phyloP scores from a whole-genome alignment of 2,888 invertebrate species.

The Dryococelus australis region DNA sequence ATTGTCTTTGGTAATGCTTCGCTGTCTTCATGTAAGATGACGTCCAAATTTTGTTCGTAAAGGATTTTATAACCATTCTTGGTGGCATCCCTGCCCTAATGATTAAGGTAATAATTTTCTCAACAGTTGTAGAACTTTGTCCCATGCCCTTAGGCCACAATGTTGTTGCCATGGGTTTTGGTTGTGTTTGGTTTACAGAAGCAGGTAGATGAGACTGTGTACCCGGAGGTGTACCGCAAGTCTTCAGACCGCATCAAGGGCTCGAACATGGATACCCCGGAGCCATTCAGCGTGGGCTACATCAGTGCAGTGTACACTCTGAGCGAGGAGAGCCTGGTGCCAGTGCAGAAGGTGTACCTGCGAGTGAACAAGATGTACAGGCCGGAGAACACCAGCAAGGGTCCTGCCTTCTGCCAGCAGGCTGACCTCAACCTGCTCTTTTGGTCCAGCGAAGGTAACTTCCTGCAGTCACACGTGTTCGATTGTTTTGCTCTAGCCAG shows the following conservation, averaged over 20 bases:
- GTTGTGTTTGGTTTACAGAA: not conserved
- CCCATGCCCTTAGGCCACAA: too few species aligned
- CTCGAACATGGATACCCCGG: constrained; percentile 74
- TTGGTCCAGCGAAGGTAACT: constrained; percentile 76
- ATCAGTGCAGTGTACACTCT: constrained; percentile 69
- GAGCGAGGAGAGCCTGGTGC: constrained; percentile 62
- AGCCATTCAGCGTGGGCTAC: constrained; percentile 77
- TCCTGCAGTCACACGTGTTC: not conserved
- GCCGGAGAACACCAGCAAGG: constrained; percentile 76
- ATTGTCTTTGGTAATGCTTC: too few species aligned
- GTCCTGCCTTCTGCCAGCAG: constrained; percentile 64
- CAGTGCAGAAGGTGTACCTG: constrained; percentile 68
- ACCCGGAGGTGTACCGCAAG: constrained; percentile 83
- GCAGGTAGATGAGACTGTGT: constrained; percentile 73
- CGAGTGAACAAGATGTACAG: constrained; percentile 75
- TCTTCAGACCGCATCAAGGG: constrained; percentile 72
- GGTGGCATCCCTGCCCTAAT: too few species aligned
- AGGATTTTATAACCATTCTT: too few species aligned
- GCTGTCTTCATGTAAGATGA: too few species aligned
- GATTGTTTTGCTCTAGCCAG: too few species aligned
- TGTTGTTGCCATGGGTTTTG: too few species aligned
- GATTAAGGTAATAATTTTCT: too few species aligned
- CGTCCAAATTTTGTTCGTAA: too few species aligned
- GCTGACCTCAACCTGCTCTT: constrained; percentile 77
- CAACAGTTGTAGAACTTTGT: too few species aligned